Evolutionary conservation across 1,140 invertebrate genomes (phyloP).

Genomic region (Sipha flava): DNA sequence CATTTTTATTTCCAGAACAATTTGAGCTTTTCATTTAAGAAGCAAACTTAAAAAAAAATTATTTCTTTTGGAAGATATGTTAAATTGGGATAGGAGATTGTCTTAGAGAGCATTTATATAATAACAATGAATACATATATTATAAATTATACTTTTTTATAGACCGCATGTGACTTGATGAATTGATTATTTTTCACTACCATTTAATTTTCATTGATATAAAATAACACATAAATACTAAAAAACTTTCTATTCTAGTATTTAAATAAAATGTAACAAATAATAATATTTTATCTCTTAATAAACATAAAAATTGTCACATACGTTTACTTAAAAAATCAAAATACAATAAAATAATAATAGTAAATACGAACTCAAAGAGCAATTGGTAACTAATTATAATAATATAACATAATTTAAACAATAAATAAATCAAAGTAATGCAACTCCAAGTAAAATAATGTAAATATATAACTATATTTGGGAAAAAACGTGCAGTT

Average conservation of each 20-base stretch:
- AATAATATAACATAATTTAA: slow-evolving; percentile 18
- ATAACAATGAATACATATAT: background rate
- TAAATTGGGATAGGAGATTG: slow-evolving; percentile 10
- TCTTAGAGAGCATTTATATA: slow-evolving; percentile 26
- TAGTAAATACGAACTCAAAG: slow-evolving; percentile 31
- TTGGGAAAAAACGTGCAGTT: background rate
- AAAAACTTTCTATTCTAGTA: no score
- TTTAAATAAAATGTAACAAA: no score
- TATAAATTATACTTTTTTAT: background rate
- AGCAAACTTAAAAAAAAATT: background rate
- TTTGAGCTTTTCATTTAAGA: background rate
- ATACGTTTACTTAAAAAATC: background rate
- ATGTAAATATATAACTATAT: background rate
- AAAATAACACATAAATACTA: no score
- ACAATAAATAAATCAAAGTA: slow-evolving; percentile 30
- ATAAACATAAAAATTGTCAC: background rate
- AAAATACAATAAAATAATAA: slow-evolving; percentile 27
- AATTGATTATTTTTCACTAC: background rate
- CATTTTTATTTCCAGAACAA: background rate
- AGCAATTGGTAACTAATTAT: slow-evolving; percentile 24
- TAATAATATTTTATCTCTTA: no score
- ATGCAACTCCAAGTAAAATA: slow-evolving; percentile 8
- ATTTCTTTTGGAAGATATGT: slow-evolving; percentile 18
- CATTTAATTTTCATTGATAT: no score
- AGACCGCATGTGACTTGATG: background rate